Evolutionary conservation across 2,797 vertebrate genomes (phyloP), one percentile per base, ranked within the genome.

Genomic region (Aphelocoma californica): DNA sequence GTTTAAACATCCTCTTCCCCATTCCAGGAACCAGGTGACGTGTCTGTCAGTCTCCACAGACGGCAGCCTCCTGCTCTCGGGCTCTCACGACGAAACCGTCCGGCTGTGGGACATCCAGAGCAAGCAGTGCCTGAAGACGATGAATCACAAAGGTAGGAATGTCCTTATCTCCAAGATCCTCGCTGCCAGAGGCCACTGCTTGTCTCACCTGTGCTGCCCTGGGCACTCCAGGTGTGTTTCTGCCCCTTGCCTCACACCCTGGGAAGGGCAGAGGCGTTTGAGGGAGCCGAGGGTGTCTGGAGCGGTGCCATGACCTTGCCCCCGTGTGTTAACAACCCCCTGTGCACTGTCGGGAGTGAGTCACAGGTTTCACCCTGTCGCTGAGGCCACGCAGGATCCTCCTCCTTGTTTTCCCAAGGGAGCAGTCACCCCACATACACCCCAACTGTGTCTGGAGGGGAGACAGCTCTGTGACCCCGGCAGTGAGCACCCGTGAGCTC

Each of bases 21-120:
- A 7, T 94, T 89, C 74, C 94, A 99, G 99, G 97, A 99, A 99
- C 97, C 96, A 99, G 97, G 99, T 99, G 94, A 99, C 98, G 0
- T 99, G 99, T 94, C 97, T 99, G 50, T 99, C 99, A 0, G 98
- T 99, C 86, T 99, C 99, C 6, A 98, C 99, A 29, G 99, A 99
- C 0, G 99, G 99, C 82, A 99, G 98, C 1, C 95, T 99, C 9
- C 97, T 99, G 61, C 97, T 99, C 8, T 99, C 99, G 0, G 99
- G 99, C 69, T 99, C 99, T 6, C 99, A 99, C 0, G 99, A 99
- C 0, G 99, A 99, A 97, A 99, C 98, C 0, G 98, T 98, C 32
- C 97, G 99, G 24, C 98, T 99, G 31, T 99, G 99, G 99, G 99
- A 99, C 81, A 92, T 99, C 81, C 98, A 99, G 79, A 99, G 99